Conservation (phyloP, 2,888 invertebrate genomes). For the Oeneis ivallda region DNA sequence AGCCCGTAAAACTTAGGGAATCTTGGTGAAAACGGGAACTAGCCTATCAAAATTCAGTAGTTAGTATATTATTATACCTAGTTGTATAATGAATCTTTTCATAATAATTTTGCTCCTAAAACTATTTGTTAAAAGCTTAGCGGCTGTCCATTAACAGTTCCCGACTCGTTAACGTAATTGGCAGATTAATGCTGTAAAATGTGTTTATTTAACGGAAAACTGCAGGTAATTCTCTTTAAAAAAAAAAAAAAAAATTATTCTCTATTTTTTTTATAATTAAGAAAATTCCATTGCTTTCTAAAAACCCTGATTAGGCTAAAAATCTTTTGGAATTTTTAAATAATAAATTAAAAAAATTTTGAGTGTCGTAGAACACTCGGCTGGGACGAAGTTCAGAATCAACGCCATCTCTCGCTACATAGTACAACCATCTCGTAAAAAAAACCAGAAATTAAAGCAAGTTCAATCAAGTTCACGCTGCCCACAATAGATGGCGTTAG, state of each 20-base stretch:
- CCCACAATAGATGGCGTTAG: too few relatives aligned
- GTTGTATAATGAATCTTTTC: too few relatives aligned
- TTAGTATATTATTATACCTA: not conserved
- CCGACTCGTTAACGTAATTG: conserved; percentile 15
- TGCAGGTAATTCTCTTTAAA: conserved; percentile 3
- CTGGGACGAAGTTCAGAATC: too few relatives aligned
- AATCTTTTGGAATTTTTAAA: not conserved
- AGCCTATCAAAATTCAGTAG: not conserved
- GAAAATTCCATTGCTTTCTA: conserved; percentile 11
- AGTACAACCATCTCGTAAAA: too few relatives aligned
- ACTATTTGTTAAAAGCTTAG: conserved; percentile 17
- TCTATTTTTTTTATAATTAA: conserved; percentile 7
- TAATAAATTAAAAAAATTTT: not conserved
- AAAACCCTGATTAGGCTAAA: not conserved
- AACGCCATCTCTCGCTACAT: too few relatives aligned
- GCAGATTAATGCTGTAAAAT: conserved; percentile 16
- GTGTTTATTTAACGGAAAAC: conserved; percentile 7
- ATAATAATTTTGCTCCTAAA: not conserved
- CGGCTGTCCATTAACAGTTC: conserved; percentile 13
- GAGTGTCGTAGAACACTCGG: too few relatives aligned
- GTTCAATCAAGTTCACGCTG: too few relatives aligned
- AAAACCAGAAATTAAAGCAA: too few relatives aligned
- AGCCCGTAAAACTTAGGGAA: too few relatives aligned
- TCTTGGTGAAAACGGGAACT: too few relatives aligned
- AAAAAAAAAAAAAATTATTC: too few relatives aligned